A percentile compares a stretch with the other conserved stretches of the same genome.
These are phyloP conservation scores for Dascyllus trimaculatus DNA, from an alignment of 2,113 vertebrate genomes.

Conservation along the genomic window DNA sequence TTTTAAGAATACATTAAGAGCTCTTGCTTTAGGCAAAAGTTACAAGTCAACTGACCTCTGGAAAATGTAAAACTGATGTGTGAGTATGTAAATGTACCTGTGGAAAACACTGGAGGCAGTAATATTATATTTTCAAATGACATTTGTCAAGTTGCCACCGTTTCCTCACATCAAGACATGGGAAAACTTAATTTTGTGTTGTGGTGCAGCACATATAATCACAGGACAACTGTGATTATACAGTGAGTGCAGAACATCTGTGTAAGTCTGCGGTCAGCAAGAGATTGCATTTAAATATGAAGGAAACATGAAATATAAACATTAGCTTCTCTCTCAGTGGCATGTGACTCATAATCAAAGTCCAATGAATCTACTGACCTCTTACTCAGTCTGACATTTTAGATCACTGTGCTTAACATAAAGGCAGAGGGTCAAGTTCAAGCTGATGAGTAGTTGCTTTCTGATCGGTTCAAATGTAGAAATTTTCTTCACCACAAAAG, in stretches of 20 bases:
- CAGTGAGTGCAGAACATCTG: conserved; percentile 56
- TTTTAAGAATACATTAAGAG: not conserved
- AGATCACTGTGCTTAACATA: conserved; percentile 52
- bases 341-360: conserved; percentile 49
- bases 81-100: conserved; percentile 18
- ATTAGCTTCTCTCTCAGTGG: conserved; percentile 39
- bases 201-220: conserved; percentile 65
- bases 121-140: conserved; percentile 50
- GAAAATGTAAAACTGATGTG: conserved; percentile 2
- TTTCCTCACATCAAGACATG: conserved; percentile 60
- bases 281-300: conserved; percentile 57
- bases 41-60: not conserved
- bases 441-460: conserved; percentile 48
- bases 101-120: conserved; percentile 18
- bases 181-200: conserved; percentile 65
- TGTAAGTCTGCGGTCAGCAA: conserved; percentile 62
- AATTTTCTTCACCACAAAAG: conserved; percentile 29
- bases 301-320: conserved; percentile 60
- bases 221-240: conserved; percentile 74
- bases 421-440: conserved; percentile 37
- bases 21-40: conserved; percentile 6
- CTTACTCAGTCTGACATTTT: conserved; percentile 40
- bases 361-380: conserved; percentile 54
- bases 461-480: conserved; percentile 38
- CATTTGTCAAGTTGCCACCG: conserved; percentile 47